A percentile compares a stretch with the other conserved stretches of the same genome.
Evolutionary conservation across 2,888 invertebrate genomes (phyloP).

Genomic region (Cosmia trapezina): DNA sequence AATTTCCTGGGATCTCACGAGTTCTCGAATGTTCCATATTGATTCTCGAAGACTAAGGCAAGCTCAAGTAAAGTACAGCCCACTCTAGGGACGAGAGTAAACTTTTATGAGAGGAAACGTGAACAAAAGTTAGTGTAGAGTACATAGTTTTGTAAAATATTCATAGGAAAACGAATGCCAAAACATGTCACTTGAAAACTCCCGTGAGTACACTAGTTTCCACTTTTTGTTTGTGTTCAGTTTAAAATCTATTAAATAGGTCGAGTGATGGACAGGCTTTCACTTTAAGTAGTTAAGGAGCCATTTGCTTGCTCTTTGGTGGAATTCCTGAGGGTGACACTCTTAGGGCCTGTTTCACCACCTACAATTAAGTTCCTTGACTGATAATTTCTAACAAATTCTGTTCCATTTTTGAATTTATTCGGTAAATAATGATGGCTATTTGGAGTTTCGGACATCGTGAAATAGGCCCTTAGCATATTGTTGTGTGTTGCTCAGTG

Average conservation of each 20-base stretch:
- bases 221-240: constrained; percentile 10
- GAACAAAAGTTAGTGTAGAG: constrained; percentile 53
- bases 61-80: constrained; percentile 20
- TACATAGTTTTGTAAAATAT: constrained; percentile 53
- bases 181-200: constrained; percentile 39
- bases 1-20: constrained; percentile 35
- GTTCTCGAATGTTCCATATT: constrained; percentile 49
- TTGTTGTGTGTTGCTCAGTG: no score
- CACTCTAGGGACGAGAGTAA: constrained; percentile 51
- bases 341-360: no score
- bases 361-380: no score
- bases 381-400: no score
- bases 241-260: not conserved
- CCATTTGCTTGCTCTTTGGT: not conserved
- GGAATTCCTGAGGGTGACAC: no score
- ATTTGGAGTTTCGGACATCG: no score
- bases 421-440: no score
- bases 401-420: no score
- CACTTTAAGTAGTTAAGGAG: not conserved
- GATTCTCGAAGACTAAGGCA: constrained; percentile 43
- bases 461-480: no score
- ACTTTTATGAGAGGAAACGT: constrained; percentile 55
- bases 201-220: constrained; percentile 12
- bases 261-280: not conserved
- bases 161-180: constrained; percentile 33